Evolutionary conservation across 2,888 invertebrate species (phyloP).

Genomic region (Drosophila monieri): DNA sequence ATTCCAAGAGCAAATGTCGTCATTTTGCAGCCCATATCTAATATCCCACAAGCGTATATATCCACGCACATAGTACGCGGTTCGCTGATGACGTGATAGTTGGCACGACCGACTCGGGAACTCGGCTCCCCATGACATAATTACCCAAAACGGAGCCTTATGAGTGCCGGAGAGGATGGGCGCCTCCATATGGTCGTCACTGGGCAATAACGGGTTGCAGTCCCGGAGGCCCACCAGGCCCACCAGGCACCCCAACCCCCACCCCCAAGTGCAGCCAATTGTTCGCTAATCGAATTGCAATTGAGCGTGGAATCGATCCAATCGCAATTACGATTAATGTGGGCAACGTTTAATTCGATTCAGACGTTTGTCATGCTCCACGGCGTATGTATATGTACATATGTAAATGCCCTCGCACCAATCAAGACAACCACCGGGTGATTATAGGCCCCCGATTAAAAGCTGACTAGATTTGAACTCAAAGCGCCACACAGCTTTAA

Average conservation of each 20-base stretch:
- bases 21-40: constrained; percentile 10
- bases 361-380: constrained; percentile 4
- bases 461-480: background rate
- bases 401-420: background rate
- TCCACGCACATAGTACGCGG: background rate
- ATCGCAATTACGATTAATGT: constrained; percentile 15
- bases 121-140: constrained; percentile 36
- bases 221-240: background rate
- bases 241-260: background rate
- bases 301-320: constrained; percentile 24
- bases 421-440: background rate
- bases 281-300: constrained; percentile 26
- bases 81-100: constrained; percentile 31
- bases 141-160: constrained; percentile 36
- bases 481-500: background rate
- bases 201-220: background rate
- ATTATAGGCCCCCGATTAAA: background rate
- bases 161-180: constrained; percentile 18
- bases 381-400: background rate
- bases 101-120: constrained; percentile 20
- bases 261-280: constrained; percentile 16
- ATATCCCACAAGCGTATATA: constrained; percentile 5
- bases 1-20: constrained; percentile 24
- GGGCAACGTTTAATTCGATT: constrained; percentile 4
- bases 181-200: constrained; percentile 26